A percentile compares a stretch with the other conserved stretches of the same genome.
phyloP scores from a whole-genome alignment of 1,140 invertebrate species.

The Hypothenemus hampei region DNA sequence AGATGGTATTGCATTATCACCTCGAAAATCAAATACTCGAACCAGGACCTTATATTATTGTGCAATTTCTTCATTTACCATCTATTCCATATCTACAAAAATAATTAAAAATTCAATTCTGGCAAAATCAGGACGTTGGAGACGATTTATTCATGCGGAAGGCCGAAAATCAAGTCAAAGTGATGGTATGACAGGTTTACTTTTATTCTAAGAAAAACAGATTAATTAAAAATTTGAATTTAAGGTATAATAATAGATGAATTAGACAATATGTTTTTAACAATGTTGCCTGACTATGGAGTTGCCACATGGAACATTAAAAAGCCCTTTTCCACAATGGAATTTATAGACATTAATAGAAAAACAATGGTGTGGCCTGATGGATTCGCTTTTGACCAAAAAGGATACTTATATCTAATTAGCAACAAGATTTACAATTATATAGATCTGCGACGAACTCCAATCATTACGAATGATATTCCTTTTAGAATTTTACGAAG shows the following conservation, averaged over 20 bases:
- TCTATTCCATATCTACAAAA: slow-evolving; percentile 57
- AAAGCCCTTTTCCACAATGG: slow-evolving; percentile 41
- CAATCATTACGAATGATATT: slow-evolving; percentile 30
- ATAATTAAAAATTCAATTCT: slow-evolving; percentile 52
- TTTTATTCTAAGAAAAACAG: slow-evolving; percentile 44
- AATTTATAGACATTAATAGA: slow-evolving; percentile 59
- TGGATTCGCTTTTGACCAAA: slow-evolving; percentile 62
- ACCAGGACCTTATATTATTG: slow-evolving; percentile 51
- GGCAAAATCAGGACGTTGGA: slow-evolving; percentile 37
- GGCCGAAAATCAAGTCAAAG: slow-evolving; percentile 60
- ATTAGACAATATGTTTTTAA: slow-evolving; percentile 59
- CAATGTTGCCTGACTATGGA: slow-evolving; percentile 58
- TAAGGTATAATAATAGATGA: slow-evolving; percentile 53
- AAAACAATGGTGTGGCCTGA: slow-evolving; percentile 66
- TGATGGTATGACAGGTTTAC: slow-evolving; percentile 57
- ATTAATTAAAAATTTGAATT: slow-evolving; percentile 51
- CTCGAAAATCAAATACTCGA: slow-evolving; percentile 38
- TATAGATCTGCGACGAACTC: slow-evolving; percentile 19
- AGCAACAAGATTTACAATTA: slow-evolving; percentile 63
- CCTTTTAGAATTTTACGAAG: slow-evolving; percentile 42
- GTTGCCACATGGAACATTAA: slow-evolving; percentile 62
- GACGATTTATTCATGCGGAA: slow-evolving; percentile 48
- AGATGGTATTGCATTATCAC: slow-evolving; percentile 64
- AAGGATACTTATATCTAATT: slow-evolving; percentile 59
- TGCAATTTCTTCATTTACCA: slow-evolving; percentile 57